Evolutionary conservation across 1,140 invertebrate genomes (phyloP).

Genomic region (Musca vetustissima): DNA sequence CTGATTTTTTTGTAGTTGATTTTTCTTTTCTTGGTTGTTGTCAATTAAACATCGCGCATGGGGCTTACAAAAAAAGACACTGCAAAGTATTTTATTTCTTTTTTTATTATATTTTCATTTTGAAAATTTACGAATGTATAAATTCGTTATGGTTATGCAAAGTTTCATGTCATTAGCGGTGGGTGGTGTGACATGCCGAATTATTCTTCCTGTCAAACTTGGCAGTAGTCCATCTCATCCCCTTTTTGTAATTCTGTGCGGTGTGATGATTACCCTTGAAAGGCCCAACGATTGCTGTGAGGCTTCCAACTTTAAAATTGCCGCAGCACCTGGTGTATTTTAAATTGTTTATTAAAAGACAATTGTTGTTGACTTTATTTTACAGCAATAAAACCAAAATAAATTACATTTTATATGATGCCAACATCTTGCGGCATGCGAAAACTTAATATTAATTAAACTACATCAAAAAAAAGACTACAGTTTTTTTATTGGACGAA

Average conservation of each 20-base stretch:
- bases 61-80: not conserved
- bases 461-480: too few relatives aligned
- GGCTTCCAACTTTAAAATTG: not conserved
- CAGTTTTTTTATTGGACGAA: too few relatives aligned
- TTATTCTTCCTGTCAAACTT: not conserved
- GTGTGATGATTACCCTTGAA: not conserved
- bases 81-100: not conserved
- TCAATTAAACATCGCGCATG: slow-evolving; percentile 28
- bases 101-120: slow-evolving; percentile 24
- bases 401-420: too few relatives aligned
- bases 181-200: not conserved
- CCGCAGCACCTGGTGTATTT: slow-evolving; percentile 1
- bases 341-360: too few relatives aligned
- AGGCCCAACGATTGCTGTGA: not conserved
- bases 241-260: too few relatives aligned
- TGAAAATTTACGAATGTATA: slow-evolving; percentile 7
- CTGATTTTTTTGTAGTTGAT: slow-evolving; percentile 38
- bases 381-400: too few relatives aligned
- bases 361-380: too few relatives aligned
- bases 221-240: not conserved
- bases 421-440: too few relatives aligned
- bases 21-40: slow-evolving; percentile 18
- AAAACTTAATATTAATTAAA: too few relatives aligned
- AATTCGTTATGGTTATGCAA: slow-evolving; percentile 4
- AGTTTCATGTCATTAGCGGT: not conserved